Conservation (phyloP, 2,888 invertebrate species). For the Dioctria linearis region DNA sequence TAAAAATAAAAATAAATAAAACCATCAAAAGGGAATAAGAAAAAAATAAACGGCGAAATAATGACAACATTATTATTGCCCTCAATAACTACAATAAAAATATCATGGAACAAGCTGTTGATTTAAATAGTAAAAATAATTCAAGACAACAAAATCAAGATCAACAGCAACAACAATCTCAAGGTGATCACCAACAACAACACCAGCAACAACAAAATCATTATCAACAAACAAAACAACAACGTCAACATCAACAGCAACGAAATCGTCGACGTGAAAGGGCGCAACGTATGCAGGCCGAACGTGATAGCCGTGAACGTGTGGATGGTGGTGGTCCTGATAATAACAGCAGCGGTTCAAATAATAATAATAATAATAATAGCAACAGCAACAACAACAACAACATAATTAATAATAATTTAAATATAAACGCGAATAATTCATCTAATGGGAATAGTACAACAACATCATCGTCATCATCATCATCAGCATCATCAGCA, state of each 20-base stretch:
- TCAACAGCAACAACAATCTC: not conserved
- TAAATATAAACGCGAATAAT: not conserved
- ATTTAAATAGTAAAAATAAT: slow-evolving; percentile 11
- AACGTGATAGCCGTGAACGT: slow-evolving; percentile 78
- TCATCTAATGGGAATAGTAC: slow-evolving; percentile 39
- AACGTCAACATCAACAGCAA: slow-evolving; percentile 71
- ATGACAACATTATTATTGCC: slow-evolving; percentile 41
- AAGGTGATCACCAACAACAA: not conserved
- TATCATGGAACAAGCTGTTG: slow-evolving; percentile 40
- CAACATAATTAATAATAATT: slow-evolving; percentile 30
- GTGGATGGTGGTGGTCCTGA: slow-evolving; percentile 72
- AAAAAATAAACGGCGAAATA: slow-evolving; percentile 38
- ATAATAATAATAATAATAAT: slow-evolving; percentile 69
- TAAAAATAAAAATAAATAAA: no score
- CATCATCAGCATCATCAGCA: not conserved
- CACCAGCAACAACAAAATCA: not conserved
- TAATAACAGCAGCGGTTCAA: slow-evolving; percentile 62
- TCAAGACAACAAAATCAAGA: slow-evolving; percentile 24
- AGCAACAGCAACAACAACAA: slow-evolving; percentile 58
- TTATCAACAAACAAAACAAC: slow-evolving; percentile 64
- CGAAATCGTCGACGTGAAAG: slow-evolving; percentile 90
- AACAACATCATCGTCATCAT: not conserved
- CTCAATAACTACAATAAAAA: slow-evolving; percentile 3
- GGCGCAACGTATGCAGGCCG: slow-evolving; percentile 92
- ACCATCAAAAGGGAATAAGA: not conserved